phyloP scores from a whole-genome alignment of 2,888 invertebrate genomes.

The Mythimna lalbum region DNA sequence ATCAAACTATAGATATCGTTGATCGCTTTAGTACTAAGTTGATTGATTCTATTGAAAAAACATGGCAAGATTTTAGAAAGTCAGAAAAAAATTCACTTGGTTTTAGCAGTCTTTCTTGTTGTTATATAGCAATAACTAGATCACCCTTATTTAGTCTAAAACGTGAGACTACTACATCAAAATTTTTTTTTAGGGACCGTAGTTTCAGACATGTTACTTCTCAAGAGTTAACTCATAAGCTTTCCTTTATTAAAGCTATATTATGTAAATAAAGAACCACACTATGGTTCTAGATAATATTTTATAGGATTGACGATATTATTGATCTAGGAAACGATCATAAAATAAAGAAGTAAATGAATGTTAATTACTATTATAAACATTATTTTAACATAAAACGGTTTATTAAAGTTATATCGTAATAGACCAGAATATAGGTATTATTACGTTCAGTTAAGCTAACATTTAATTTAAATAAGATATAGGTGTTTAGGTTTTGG shows the following conservation, averaged over 20 bases:
- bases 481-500: background rate
- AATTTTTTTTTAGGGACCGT: too few species aligned
- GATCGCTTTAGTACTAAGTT: background rate
- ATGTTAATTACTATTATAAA: background rate
- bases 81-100: too few species aligned
- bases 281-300: background rate
- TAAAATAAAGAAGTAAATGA: constrained; percentile 6
- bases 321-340: background rate
- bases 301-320: background rate
- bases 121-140: too few species aligned
- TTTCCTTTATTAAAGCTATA: background rate
- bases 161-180: too few species aligned
- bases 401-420: background rate
- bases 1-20: background rate
- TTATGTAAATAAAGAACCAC: background rate
- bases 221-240: background rate
- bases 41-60: constrained; percentile 1
- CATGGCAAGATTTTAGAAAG: background rate
- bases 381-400: constrained; percentile 14
- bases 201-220: background rate
- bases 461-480: background rate
- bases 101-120: too few species aligned
- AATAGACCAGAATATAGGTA: constrained; percentile 13
- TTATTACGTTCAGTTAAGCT: background rate
- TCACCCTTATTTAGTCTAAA: too few species aligned